phyloP scores from a whole-genome alignment of 2,797 vertebrate species.

The Discoglossus pictus region DNA sequence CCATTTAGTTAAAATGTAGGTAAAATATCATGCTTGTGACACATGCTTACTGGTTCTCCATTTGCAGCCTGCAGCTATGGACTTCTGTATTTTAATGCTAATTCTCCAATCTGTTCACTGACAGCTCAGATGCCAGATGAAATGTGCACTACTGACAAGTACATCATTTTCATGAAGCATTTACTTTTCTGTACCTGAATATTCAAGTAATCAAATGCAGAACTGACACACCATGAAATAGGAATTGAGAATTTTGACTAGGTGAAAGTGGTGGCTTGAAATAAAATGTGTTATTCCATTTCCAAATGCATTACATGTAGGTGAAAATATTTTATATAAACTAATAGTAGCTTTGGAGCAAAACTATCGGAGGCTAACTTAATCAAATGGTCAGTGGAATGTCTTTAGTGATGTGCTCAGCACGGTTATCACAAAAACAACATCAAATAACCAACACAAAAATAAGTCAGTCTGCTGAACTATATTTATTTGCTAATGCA shows the following conservation, averaged over 20 bases:
- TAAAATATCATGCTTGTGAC: slow-evolving; percentile 75
- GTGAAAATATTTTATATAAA: no score
- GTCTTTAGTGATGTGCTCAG: no score
- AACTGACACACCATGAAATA: slow-evolving; percentile 85
- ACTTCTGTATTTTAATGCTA: slow-evolving; percentile 80
- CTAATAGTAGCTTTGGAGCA: no score
- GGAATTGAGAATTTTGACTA: slow-evolving; percentile 80
- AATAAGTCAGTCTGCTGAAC: no score
- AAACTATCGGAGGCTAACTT: no score
- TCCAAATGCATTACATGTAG: no score
- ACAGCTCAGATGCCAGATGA: slow-evolving; percentile 81
- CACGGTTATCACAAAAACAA: no score
- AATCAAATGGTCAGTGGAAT: no score
- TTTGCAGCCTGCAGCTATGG: slow-evolving; percentile 74
- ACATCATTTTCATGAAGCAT: slow-evolving; percentile 91
- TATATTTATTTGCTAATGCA: no score
- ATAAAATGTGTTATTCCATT: no score
- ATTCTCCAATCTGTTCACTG: slow-evolving; percentile 85
- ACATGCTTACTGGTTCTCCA: slow-evolving; percentile 79
- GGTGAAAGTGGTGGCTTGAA: slow-evolving; percentile 78
- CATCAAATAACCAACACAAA: no score
- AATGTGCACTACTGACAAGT: slow-evolving; percentile 80
- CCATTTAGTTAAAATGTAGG: slow-evolving; percentile 81
- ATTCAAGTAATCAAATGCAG: slow-evolving; percentile 78
- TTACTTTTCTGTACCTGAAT: slow-evolving; percentile 87